Evolutionary conservation across 2,888 invertebrate species (phyloP).

Genomic region (Drosophila siamana): DNA sequence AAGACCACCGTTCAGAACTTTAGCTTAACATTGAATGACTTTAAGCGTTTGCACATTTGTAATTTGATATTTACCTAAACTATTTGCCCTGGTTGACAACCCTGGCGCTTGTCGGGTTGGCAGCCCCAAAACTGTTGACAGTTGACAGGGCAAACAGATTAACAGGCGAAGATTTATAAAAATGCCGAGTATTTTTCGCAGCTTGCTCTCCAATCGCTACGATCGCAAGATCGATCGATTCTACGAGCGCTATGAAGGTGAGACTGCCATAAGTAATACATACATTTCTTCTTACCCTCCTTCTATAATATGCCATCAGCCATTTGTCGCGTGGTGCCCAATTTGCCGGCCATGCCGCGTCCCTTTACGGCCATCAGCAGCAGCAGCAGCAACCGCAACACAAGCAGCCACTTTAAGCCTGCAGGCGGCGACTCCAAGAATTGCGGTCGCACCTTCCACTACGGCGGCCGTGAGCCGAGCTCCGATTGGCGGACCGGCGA

Average conservation of each 20-base stretch:
- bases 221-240: slow-evolving; percentile 28
- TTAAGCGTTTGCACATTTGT: slow-evolving; percentile 25
- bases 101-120: background rate
- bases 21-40: slow-evolving; percentile 26
- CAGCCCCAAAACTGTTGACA: background rate
- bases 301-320: too few relatives aligned
- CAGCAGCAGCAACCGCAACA: background rate
- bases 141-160: background rate
- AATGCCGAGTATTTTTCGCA: slow-evolving; percentile 53
- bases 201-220: slow-evolving; percentile 64
- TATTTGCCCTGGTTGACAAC: background rate
- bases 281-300: too few relatives aligned
- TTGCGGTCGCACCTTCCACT: slow-evolving; percentile 26
- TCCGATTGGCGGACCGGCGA: slow-evolving; percentile 62
- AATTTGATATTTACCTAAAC: background rate
- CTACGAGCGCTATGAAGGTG: slow-evolving; percentile 57
- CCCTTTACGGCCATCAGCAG: background rate
- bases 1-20: slow-evolving; percentile 11
- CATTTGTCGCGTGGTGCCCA: slow-evolving; percentile 15
- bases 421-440: background rate
- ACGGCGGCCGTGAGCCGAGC: slow-evolving; percentile 40
- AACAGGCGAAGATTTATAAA: background rate
- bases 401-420: background rate
- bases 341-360: slow-evolving; percentile 29
- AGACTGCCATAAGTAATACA: background rate